phyloP scores from a whole-genome alignment of 2,113 vertebrate species.

The Limnothrissa miodon region DNA sequence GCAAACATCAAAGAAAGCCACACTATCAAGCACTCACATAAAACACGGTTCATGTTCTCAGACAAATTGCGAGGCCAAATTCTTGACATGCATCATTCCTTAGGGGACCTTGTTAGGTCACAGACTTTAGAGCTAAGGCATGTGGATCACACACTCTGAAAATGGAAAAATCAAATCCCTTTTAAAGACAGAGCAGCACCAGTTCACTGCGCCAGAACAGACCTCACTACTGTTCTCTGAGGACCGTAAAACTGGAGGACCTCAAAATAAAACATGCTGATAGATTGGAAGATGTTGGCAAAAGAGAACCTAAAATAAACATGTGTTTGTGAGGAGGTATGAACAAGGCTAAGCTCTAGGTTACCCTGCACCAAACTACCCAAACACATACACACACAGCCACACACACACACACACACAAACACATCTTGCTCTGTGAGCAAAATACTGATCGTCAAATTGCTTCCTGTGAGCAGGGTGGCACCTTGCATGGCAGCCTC shows the following conservation, averaged over 20 bases:
- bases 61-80: background rate
- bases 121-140: background rate
- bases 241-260: too few relatives aligned
- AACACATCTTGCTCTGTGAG: too few relatives aligned
- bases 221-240: background rate
- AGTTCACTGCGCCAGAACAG: background rate
- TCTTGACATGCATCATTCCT: background rate
- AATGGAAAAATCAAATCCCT: constrained; percentile 1
- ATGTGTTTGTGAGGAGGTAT: background rate
- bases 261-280: background rate
- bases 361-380: background rate
- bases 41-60: background rate
- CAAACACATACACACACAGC: background rate
- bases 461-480: too few relatives aligned
- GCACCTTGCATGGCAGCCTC: too few relatives aligned
- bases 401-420: background rate
- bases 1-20: background rate
- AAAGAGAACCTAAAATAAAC: background rate
- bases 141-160: background rate
- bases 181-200: background rate
- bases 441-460: too few relatives aligned
- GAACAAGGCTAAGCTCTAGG: background rate
- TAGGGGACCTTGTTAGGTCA: background rate
- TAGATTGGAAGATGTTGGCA: background rate
- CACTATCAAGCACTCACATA: background rate